Evolutionary conservation across 2,888 invertebrate species (phyloP), one percentile per base, ranked within the genome.

Genomic region (Stenolophus ochropezus): DNA sequence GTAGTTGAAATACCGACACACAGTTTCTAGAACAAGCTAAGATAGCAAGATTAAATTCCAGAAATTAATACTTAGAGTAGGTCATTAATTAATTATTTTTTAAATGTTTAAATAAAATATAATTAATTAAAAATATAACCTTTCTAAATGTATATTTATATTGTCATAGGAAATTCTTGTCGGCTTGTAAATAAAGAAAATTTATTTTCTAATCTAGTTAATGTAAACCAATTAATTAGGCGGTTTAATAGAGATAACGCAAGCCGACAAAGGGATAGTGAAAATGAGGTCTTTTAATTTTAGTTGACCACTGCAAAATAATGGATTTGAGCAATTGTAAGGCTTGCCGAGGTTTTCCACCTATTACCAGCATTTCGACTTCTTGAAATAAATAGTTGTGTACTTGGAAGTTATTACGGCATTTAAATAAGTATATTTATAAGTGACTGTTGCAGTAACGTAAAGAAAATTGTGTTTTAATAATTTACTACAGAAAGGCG

Each of bases 391-490:
- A 61, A 61, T 61, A 25, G 25, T 61, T 61, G n/a, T 14, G 61
- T 61, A 14, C 25, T 61, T 61, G 61, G 61, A 61, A 61, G 23
- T 61, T 61, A 25, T 61, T 25, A 11, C 61, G 23, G 21, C 61
- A 61, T 61, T 56, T 61, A 25, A 25, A 25, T 21, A 61, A 61
- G 23, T 25, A 61, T 61, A 25, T 25, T 25, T 56, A 56, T 21
- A 61, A 61, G 61, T 14, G 61, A 61, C 61, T 25, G 61, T 61
- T 61, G 61, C 61, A 61, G 61, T 61, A 14, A 58, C 4, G 53
- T 53, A 23, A 58, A 20, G 16, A 56, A 56, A 61, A 61, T 4
- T 27, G 25, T 61, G n/a, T 23, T n/a, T 61, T 25, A 25, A 61
- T 61, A 61, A 61, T 61, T 61, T 61, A 61, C 25, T 25, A 14